Base-by-base conservation (phyloP, 1,140 invertebrate genomes). In the Gonatopus flavifemur region DNA sequence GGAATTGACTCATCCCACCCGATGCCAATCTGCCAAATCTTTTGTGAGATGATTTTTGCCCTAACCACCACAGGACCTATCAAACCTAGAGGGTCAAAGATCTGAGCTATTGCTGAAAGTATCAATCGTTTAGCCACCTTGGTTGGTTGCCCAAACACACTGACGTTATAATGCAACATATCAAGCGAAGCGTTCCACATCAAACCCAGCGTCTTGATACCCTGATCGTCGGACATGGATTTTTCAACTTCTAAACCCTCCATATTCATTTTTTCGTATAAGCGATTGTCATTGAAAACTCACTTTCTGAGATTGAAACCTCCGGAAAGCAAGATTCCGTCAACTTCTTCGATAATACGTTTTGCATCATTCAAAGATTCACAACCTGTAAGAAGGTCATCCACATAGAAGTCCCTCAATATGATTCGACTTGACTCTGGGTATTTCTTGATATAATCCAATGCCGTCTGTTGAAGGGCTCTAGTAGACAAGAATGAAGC, bases 371-470 rank as follows among this genome's bases (percentile, higher is more conserved):
- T 6, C 12, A 28, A 7, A 12, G 25, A 28, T 48, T 64, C 45
- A n/a, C 57, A 55, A 18, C 75, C 72, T 19, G 63, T 60, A 4
- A 78, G 42, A 13, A 69, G 46, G 56, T 81, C 76, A 48, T 81
- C 76, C 7, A 78, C 64, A 52, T 78, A 81, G 50, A 75, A 74
- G 52, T 72, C 64, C 12, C 57, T 57, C 19, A 31, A 12, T 18
- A 77, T 64, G 4, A 64, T 51, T 20, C 59, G 31, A 36, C 50
- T 30, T 20, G 59, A 62, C 10, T 40, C 36, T n/a, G 68, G 60
- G 57, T 49, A 68, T 2, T 55, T 41, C 8, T 40, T 10, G 32
- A 35, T 55, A 48, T 57, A 50, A 42, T 70, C 69, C 36, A 18
- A 46, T 7, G 54, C 63, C 0, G 64, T 41, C 59, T 64, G 64